A percentile compares a stretch with the other conserved stretches of the same genome.
Evolutionary conservation across 2,797 vertebrate species (phyloP).

Genomic region (Mionectes olivaceus): DNA sequence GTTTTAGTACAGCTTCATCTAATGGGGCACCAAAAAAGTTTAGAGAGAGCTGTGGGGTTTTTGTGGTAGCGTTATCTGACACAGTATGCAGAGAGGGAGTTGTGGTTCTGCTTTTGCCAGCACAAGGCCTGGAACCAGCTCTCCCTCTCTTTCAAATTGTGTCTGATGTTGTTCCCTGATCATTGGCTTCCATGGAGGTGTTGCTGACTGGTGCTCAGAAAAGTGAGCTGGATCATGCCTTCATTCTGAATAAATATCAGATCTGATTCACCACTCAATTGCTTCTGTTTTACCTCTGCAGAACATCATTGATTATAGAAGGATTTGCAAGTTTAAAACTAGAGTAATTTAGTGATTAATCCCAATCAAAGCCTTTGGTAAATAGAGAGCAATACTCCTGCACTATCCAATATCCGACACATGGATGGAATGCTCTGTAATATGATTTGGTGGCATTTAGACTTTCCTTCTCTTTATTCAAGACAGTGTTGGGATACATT

Average conservation of each 20-base stretch:
- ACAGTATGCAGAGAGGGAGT: not conserved
- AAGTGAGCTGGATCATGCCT: not conserved
- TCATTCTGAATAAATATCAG: conserved; percentile 46
- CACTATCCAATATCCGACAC: not conserved
- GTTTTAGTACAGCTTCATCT: not conserved
- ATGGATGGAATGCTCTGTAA: not conserved
- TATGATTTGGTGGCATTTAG: not conserved
- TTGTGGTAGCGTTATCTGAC: not conserved
- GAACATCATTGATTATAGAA: not conserved
- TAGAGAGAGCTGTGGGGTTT: not conserved
- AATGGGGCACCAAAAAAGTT: not conserved
- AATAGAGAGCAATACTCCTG: not conserved
- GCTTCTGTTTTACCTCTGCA: conserved; percentile 31
- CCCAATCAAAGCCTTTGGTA: not conserved
- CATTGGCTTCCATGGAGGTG: not conserved
- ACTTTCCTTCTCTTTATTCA: not conserved
- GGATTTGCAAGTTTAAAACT: conserved; percentile 42
- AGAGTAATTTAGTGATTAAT: conserved; percentile 36
- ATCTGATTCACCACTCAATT: conserved; percentile 14
- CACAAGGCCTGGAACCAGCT: not conserved
- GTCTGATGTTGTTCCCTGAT: not conserved
- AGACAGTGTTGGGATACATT: not conserved
- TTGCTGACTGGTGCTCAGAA: not conserved
- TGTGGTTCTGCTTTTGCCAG: not conserved
- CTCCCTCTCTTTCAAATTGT: not conserved